Conservation (phyloP, 2,797 vertebrate species). For the Sebastes oblongus region DNA sequence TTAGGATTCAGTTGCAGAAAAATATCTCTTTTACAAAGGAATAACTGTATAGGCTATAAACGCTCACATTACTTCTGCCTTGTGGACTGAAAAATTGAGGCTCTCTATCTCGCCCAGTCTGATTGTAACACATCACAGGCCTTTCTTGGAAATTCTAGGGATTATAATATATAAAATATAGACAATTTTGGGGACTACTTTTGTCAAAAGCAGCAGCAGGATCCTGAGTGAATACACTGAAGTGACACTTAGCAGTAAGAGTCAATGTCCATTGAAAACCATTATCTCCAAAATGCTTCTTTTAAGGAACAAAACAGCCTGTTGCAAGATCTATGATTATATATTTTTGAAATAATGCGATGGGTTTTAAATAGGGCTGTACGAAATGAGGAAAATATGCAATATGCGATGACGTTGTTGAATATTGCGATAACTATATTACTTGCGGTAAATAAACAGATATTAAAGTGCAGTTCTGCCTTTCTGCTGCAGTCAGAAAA, state of each 20-base stretch:
- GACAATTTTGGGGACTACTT: neutral
- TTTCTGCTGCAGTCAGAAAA: neutral
- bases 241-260: slow-evolving; percentile 1
- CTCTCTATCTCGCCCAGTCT: neutral
- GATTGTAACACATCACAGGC: slow-evolving; percentile 2
- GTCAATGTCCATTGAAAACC: slow-evolving; percentile 1
- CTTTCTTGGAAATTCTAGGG: slow-evolving; percentile 3
- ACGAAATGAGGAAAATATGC: too few species aligned
- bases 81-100: slow-evolving; percentile 23
- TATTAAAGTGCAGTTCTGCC: too few species aligned
- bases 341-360: slow-evolving; percentile 2
- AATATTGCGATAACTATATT: neutral
- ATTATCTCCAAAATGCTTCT: slow-evolving; percentile 9
- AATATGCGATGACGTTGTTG: too few species aligned
- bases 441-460: too few species aligned
- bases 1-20: neutral
- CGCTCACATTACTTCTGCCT: slow-evolving; percentile 13
- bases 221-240: neutral
- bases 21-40: neutral
- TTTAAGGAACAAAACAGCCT: slow-evolving; percentile 7
- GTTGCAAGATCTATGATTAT: neutral
- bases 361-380: neutral
- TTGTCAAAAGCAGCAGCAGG: slow-evolving; percentile 15
- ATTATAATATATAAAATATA: slow-evolving; percentile 9
- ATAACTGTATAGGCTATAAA: neutral